Conservation (phyloP, 1,140 invertebrate genomes). For the Dreissena polymorpha region DNA sequence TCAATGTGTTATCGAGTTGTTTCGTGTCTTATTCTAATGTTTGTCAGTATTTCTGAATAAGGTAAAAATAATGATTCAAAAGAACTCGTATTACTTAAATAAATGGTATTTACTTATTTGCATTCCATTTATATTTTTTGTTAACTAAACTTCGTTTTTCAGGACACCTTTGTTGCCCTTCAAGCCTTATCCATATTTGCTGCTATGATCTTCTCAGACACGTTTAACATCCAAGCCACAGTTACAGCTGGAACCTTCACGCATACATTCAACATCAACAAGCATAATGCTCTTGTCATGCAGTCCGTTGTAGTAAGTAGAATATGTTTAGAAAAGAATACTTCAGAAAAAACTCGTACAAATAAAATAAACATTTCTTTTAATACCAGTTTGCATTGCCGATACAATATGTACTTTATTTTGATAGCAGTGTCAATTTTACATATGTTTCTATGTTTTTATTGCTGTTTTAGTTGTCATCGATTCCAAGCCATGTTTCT, state of each 20-base stretch:
- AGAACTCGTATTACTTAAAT: no score
- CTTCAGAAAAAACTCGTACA: no score
- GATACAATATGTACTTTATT: neutral
- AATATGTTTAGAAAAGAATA: neutral
- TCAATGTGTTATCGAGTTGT: no score
- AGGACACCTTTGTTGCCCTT: constrained; percentile 81
- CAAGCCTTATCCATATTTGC: constrained; percentile 79
- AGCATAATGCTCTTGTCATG: constrained; percentile 71
- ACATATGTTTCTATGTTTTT: constrained; percentile 9
- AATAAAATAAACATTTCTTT: no score
- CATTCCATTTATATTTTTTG: no score
- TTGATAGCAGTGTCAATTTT: neutral
- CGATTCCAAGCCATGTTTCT: constrained; percentile 73
- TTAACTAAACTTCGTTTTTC: no score
- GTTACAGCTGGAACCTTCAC: constrained; percentile 58
- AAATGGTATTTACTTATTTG: no score
- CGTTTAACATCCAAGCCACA: constrained; percentile 66
- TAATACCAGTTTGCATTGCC: neutral
- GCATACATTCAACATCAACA: constrained; percentile 68
- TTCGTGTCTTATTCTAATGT: no score
- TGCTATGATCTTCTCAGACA: constrained; percentile 64
- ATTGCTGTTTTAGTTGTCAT: constrained; percentile 79
- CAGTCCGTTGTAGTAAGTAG: constrained; percentile 74
- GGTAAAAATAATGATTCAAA: no score
- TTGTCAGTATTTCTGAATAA: no score